Percentiles rank a stretch among this genome's conserved stretches.
These are phyloP conservation scores for Calyptommatus sinebrachiatus DNA, from an alignment of 2,113 vertebrate species.

Conservation along the genomic window DNA sequence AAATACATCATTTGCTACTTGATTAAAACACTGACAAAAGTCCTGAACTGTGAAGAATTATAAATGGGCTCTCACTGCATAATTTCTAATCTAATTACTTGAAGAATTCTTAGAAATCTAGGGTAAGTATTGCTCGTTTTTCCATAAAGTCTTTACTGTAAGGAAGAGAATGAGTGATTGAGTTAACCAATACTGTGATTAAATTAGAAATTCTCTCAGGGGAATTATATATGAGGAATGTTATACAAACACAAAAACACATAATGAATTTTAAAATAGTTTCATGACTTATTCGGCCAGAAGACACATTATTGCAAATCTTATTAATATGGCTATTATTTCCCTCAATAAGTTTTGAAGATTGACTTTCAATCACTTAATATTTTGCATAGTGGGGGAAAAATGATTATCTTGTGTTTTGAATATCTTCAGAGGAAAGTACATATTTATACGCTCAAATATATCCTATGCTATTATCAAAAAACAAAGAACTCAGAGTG, in stretches of 20 bases:
- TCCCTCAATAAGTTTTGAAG: neutral
- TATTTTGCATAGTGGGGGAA: neutral
- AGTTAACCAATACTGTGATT: conserved; percentile 37
- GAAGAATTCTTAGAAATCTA: conserved; percentile 47
- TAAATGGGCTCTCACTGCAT: conserved; percentile 42
- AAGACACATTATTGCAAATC: neutral
- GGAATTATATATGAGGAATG: conserved; percentile 20
- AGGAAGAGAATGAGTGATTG: conserved; percentile 56
- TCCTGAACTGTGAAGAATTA: conserved; percentile 54
- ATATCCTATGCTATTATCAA: too few relatives aligned
- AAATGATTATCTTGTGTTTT: neutral
- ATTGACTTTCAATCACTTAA: neutral
- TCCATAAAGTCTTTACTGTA: conserved; percentile 39
- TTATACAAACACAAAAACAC: conserved; percentile 30
- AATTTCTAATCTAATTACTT: conserved; percentile 64
- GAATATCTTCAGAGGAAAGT: neutral
- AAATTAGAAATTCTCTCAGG: conserved; percentile 37
- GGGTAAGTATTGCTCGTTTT: conserved; percentile 48
- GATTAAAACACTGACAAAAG: conserved; percentile 59
- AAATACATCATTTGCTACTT: conserved; percentile 52
- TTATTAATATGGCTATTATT: neutral
- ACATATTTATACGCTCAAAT: neutral
- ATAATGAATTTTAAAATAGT: conserved; percentile 9
- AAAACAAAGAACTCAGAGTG: too few relatives aligned
- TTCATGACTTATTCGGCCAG: neutral